Percentiles rank a stretch among this genome's conserved stretches.
Conservation (phyloP, 2,888 invertebrate genomes). For the Leptinotarsa tumamoca region DNA sequence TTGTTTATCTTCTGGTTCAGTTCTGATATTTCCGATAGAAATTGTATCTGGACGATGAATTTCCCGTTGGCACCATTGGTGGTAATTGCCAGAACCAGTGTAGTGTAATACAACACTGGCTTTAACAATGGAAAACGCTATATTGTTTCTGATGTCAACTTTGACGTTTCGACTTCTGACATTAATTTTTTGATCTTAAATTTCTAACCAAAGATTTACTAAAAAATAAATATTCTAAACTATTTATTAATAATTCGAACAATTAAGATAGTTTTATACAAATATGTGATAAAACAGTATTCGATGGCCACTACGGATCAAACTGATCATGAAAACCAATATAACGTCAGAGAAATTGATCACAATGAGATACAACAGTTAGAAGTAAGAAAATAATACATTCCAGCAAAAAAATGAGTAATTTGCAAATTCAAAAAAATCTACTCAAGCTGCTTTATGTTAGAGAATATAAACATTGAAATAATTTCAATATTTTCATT, state of each 20-base stretch:
- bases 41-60: too few relatives aligned
- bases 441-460: too few relatives aligned
- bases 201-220: constrained; percentile 40
- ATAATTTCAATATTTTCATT: constrained; percentile 11
- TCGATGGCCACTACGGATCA: constrained; percentile 62
- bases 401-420: not conserved
- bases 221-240: constrained; percentile 41
- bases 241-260: constrained; percentile 34
- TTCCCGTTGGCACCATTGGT: too few relatives aligned
- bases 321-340: constrained; percentile 62
- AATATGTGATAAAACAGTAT: constrained; percentile 54
- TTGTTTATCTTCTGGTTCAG: too few relatives aligned
- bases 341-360: constrained; percentile 83
- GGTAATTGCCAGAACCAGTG: too few relatives aligned
- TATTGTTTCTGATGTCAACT: too few relatives aligned
- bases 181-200: constrained; percentile 9
- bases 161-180: constrained; percentile 18
- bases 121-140: too few relatives aligned
- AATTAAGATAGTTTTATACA: constrained; percentile 39
- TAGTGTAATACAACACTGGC: too few relatives aligned
- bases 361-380: constrained; percentile 80
- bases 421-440: not conserved
- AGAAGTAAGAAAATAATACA: constrained; percentile 69
- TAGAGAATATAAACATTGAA: not conserved
- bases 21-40: too few relatives aligned